Evolutionary conservation across 1,140 invertebrate genomes (phyloP), one percentile per base, ranked within the genome.

Genomic region (Mycetomoellerius zeteki): DNA sequence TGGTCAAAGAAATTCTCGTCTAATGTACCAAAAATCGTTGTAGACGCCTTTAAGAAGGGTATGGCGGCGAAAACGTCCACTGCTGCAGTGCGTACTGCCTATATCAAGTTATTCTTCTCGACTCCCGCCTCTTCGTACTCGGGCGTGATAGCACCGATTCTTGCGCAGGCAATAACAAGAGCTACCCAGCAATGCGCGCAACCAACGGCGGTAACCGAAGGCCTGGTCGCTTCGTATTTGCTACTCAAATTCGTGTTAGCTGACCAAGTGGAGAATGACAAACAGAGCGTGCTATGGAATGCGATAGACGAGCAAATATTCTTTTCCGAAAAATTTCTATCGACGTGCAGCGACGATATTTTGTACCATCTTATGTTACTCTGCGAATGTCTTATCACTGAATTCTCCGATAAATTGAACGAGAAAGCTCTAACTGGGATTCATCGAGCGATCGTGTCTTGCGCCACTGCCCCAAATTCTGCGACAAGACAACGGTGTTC

Each of bases 11-110:
- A 97, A 92, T 97, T 98, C 87, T 94, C 93, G 1, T 96, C 95
- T n/a, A 95, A 96, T 85, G 95, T 98, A 47, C 97, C 98, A 1
- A 96, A 97, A 69, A 96, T 96, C 85, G 94, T 99, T 14, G 95
- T 98, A 1, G 96, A 98, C 58, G 96, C 97, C 90, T 97, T 98
- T 91, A 97, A 98, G 96, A 98, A 97, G 95, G 98, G 97, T n/a
- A 94, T 98, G 76, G 95, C 94, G 0, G 95, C 97, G 4, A 99
- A 99, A 94, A 97, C 97, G 69, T 97, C 97, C 16, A 98, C 97
- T 47, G 96, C 97, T 47, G 92, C 96, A 65, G 97, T 99, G 1
- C 96, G 98, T 86, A 97, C 97, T 85, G 96, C 97, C 52, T 99
- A 99, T 19, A 93, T 95, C 0, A 94, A 92, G 86, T 71, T 95